Evolutionary conservation across 2,797 vertebrate genomes (phyloP).

Genomic region (Megaceryle alcyon): DNA sequence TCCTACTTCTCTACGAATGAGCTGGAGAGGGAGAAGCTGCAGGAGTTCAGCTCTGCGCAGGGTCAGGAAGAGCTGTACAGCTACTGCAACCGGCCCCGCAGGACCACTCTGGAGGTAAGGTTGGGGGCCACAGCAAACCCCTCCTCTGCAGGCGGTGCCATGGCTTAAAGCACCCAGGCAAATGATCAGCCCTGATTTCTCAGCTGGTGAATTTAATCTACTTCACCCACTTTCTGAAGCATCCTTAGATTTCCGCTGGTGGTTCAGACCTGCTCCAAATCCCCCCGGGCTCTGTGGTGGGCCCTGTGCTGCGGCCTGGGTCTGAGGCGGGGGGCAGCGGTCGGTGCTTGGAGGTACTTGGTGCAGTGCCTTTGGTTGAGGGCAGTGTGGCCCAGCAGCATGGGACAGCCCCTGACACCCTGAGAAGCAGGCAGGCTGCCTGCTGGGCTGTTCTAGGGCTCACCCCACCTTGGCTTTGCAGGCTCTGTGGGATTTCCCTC

Average conservation of each 20-base stretch:
- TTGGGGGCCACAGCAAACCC: neutral
- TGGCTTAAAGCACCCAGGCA: neutral
- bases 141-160: rapidly evolving
- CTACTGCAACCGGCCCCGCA: slow-evolving; percentile 89
- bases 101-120: slow-evolving; percentile 89
- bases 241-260: neutral
- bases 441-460: neutral
- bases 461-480: slow-evolving; percentile 33
- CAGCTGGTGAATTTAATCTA: neutral
- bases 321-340: neutral
- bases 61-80: slow-evolving; percentile 89
- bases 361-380: rapidly evolving
- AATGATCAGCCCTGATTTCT: neutral
- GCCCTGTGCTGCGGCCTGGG: neutral
- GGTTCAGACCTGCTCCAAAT: neutral
- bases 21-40: slow-evolving; percentile 89
- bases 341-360: neutral
- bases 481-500: slow-evolving; percentile 91
- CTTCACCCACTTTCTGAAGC: neutral
- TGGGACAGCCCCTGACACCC: neutral
- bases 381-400: rapidly evolving
- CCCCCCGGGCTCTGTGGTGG: neutral
- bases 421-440: neutral
- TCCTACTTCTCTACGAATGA: slow-evolving; percentile 80
- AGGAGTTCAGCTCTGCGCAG: slow-evolving; percentile 86